These are phyloP conservation scores for Marronus borbonicus DNA, from an alignment of 2,888 invertebrate genomes.

Conservation along the genomic window DNA sequence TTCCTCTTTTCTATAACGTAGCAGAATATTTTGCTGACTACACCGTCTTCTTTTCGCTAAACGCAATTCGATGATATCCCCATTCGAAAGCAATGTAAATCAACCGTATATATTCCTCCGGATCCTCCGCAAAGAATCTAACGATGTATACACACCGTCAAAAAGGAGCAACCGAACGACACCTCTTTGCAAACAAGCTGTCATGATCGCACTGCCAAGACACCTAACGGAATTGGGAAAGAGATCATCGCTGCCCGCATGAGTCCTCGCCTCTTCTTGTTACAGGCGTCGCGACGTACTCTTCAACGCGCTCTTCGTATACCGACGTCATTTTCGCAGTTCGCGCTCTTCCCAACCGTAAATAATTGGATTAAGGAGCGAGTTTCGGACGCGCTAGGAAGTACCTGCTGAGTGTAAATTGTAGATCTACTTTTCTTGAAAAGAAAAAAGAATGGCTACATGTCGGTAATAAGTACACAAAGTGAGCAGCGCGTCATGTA, in stretches of 20 bases:
- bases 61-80: background rate
- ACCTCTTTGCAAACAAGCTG: too few species aligned
- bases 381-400: background rate
- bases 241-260: background rate
- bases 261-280: background rate
- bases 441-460: background rate
- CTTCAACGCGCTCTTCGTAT: too few species aligned
- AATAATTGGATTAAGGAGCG: constrained; percentile 21
- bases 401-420: background rate
- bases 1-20: too few species aligned
- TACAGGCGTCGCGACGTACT: constrained; percentile 1
- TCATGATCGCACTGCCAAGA: background rate
- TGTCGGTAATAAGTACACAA: background rate
- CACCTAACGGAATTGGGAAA: background rate
- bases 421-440: too few species aligned
- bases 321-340: constrained; percentile 8
- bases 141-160: background rate
- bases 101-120: background rate
- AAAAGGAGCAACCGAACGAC: too few species aligned
- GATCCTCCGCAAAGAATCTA: background rate
- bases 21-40: too few species aligned
- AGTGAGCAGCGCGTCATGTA: background rate
- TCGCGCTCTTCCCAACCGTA: background rate
- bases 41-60: too few species aligned
- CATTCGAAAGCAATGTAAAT: background rate